Conservation (phyloP, 2,888 invertebrate genomes). For the Melanostoma scalare region DNA sequence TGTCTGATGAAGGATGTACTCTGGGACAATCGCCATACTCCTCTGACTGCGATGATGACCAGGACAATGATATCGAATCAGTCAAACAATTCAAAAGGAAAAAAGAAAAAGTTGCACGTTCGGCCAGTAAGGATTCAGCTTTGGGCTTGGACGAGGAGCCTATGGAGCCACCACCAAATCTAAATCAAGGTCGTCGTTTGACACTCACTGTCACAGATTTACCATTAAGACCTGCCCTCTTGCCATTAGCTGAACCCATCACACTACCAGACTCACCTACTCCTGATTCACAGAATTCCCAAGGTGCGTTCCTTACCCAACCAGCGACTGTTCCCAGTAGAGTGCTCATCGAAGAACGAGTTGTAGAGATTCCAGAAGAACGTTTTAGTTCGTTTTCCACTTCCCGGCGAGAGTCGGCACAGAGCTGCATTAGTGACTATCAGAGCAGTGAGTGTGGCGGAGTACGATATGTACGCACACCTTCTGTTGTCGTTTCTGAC, state of each 20-base stretch:
- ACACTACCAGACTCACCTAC: constrained; percentile 79
- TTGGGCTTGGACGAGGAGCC: constrained; percentile 80
- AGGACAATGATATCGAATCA: constrained; percentile 73
- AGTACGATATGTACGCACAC: constrained; percentile 88
- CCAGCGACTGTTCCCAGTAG: constrained; percentile 78
- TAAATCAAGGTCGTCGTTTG: constrained; percentile 78
- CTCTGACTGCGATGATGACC: constrained; percentile 76
- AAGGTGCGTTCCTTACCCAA: constrained; percentile 67
- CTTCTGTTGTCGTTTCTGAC: constrained; percentile 93
- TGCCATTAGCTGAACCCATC: constrained; percentile 81
- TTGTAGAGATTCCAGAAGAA: constrained; percentile 83
- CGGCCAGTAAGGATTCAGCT: constrained; percentile 81
- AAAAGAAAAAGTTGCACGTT: constrained; percentile 80
- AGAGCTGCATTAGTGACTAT: constrained; percentile 81
- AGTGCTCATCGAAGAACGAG: constrained; percentile 84
- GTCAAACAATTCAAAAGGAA: constrained; percentile 59
- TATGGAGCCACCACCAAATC: constrained; percentile 57
- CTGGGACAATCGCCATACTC: constrained; percentile 80
- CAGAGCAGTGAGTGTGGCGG: constrained; percentile 82
- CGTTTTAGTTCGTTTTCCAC: constrained; percentile 80
- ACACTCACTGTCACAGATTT: constrained; percentile 81
- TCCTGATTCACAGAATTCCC: constrained; percentile 56
- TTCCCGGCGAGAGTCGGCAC: constrained; percentile 82
- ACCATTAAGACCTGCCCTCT: constrained; percentile 80
- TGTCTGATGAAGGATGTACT: constrained; percentile 81